Evolutionary conservation across 1,140 invertebrate genomes (phyloP), one percentile per base, ranked within the genome.

Genomic region (Kradibia gibbosae): DNA sequence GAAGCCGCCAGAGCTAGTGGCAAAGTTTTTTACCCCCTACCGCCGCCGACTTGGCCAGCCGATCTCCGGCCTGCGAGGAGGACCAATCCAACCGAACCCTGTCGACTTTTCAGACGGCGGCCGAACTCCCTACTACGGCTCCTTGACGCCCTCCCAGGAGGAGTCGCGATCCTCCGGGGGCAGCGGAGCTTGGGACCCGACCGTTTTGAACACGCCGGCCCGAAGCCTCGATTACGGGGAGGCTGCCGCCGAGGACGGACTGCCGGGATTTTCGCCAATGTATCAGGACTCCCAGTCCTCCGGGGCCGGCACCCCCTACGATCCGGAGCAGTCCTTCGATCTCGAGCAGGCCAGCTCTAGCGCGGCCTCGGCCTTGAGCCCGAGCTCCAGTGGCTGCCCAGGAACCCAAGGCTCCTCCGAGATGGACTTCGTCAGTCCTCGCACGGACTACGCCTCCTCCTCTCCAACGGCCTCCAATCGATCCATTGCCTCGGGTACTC

Each of bases 121-220:
- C 53, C 93, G 98, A 81, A 99, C 98, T 48, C 98, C 98, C 67
- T 96, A 98, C 92, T 98, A 98, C 91, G 97, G 97, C 65, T 95
- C 95, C 60, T 95, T 96, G 92, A 99, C 98, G 1, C 98, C 98
- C 0, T 94, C 95, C 0, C 97, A 99, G 91, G 98, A 98, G 89
- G 96, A 96, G 70, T 96, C 94, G 42, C 92, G 96, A 74, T 98
- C 97, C 1, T 97, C 97, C 0, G 94, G 95, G 42, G 95, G 96
- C 85, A 93, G 93, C 65, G 96, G 95, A 4, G 95, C 95, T 28
- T 99, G 98, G 98, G 98, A 99, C 93, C 97, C 98, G 0, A 93
- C 94, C 1, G 94, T 95, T 77, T 94, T 96, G 10, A 96, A 96
- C 85, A 98, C 97, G 11, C 97, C 97, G 39, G 95, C 96, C 25